Evolutionary conservation across 1,140 invertebrate genomes (phyloP), one percentile per base, ranked within the genome.

Genomic region (Drosophila malerkotliana): DNA sequence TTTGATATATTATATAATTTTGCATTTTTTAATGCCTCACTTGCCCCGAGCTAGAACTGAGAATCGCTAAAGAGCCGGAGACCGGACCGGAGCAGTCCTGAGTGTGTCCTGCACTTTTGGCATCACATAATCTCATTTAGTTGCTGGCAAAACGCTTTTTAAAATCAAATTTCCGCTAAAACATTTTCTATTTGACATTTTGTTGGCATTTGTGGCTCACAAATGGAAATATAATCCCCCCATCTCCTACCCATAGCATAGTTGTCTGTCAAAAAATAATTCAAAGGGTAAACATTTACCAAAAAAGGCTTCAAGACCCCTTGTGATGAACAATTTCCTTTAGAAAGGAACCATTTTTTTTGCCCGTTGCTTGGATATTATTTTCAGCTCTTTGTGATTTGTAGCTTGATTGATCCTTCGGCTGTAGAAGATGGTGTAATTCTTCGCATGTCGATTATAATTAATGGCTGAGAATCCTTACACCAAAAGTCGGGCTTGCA

Each of bases 121-220:
- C 83, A 88, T 72, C 79, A 66, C 87, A 90, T 90, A 90, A 90
- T 90, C 88, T 75, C 79, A 88, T 90, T 90, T 90, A 80, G 76
- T 90, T 90, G 79, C 79, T 68, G 72, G 88, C 78, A 90, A 90
- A 90, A 90, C 79, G 87, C 88, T 90, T 90, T 87, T 87, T 72
- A 76, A 83, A 90, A 90, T 90, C 87, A 90, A 90, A 90, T 90
- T 90, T 90, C 78, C 87, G 78, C 78, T 83, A 87, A 88, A 87
- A 88, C 83, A 87, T 87, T 87, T 88, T 77, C 81, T 79, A 79
- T 88, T 77, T 67, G 72, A 62, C 63, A 77, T 77, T 77, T 77
- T 56, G 63, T 77, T 87, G 75, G 64, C 71, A 82, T 77, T 77
- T 79, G 60, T 55, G 58, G 69, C 59, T 66, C 51, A 44, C 52